These are phyloP conservation scores for Tortrix viridana DNA, from an alignment of 2,888 invertebrate species.

Conservation along the genomic window DNA sequence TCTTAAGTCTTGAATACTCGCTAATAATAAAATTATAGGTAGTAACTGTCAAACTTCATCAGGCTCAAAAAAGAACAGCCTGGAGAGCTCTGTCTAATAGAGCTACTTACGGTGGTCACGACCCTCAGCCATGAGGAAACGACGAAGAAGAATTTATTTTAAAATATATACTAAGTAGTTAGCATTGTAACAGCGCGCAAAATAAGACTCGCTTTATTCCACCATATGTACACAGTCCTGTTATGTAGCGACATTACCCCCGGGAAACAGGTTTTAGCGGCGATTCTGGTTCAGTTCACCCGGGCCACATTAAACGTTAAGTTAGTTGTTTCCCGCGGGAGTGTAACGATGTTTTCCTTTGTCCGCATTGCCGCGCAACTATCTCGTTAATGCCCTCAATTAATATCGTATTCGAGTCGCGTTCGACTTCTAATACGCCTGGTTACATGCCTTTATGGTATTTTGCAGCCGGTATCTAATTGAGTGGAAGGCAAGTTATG, in stretches of 20 bases:
- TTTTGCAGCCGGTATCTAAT: conserved; percentile 46
- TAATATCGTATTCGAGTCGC: conserved; percentile 54
- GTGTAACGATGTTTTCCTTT: conserved; percentile 61
- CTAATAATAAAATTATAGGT: no score
- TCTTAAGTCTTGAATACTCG: not conserved
- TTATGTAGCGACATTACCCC: conserved; percentile 18
- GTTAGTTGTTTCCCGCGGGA: conserved; percentile 54
- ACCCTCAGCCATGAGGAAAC: no score
- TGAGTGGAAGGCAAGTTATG: conserved; percentile 50
- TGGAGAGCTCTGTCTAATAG: no score
- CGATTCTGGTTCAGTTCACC: conserved; percentile 38
- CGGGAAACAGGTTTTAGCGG: conserved; percentile 35
- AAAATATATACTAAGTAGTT: not conserved
- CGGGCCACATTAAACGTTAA: conserved; percentile 51
- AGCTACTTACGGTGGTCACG: no score
- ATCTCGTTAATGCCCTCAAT: conserved; percentile 55
- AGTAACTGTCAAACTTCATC: no score
- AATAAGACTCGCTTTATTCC: conserved; percentile 12
- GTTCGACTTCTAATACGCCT: conserved; percentile 44
- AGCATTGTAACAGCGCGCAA: conserved; percentile 2
- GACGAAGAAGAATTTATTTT: no score
- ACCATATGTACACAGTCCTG: conserved; percentile 6
- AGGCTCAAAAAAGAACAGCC: no score
- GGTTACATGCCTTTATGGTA: conserved; percentile 45
- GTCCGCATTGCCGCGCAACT: conserved; percentile 46